Percentiles rank a stretch among this genome's conserved stretches.
These are phyloP conservation scores for Chelonoidis abingdonii DNA, from an alignment of 2,113 vertebrate species.

Conservation along the genomic window DNA sequence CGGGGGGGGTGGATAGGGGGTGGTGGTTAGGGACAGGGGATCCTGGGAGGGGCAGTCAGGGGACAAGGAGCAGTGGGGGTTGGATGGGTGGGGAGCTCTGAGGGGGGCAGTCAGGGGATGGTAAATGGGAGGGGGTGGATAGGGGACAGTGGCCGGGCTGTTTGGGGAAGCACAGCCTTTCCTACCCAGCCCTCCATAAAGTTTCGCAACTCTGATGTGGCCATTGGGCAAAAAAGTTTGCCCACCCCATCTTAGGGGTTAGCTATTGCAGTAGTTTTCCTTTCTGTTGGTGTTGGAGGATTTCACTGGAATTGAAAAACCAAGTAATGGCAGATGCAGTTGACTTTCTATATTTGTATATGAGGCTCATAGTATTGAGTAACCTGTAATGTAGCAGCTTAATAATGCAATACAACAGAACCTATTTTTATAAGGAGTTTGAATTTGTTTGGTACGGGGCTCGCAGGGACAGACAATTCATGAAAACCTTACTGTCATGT, in stretches of 20 bases:
- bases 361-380: not conserved
- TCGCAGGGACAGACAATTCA: not conserved
- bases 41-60: too few species aligned
- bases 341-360: not conserved
- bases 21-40: too few species aligned
- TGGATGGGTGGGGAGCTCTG: too few species aligned
- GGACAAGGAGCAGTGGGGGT: too few species aligned
- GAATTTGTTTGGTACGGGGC: not conserved
- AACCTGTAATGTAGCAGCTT: not conserved
- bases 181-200: too few species aligned
- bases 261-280: not conserved
- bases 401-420: not conserved
- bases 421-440: not conserved
- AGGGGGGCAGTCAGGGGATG: too few species aligned
- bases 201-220: too few species aligned
- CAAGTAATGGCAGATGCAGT: not conserved
- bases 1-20: too few species aligned
- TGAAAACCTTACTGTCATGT: not conserved
- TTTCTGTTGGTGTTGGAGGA: not conserved
- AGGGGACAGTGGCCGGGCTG: too few species aligned
- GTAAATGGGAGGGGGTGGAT: too few species aligned
- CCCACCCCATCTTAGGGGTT: not conserved
- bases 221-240: too few species aligned
- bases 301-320: not conserved
- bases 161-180: too few species aligned